phyloP scores from a whole-genome alignment of 1,140 invertebrate species.

The Zeugodacus cucurbitae region DNA sequence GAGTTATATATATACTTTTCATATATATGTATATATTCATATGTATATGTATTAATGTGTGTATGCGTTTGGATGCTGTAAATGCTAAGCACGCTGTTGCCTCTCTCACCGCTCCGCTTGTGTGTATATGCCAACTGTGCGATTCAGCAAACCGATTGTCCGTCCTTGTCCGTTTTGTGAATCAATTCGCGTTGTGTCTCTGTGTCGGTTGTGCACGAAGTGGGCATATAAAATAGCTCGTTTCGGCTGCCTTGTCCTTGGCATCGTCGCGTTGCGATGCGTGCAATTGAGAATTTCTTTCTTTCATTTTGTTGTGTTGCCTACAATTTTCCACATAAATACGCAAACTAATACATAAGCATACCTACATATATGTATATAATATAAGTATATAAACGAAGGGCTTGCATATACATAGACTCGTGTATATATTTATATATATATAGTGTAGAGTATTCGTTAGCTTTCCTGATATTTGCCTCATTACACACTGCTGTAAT shows the following conservation, averaged over 20 bases:
- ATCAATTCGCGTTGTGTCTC: not conserved
- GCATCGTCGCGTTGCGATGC: slow-evolving; percentile 5
- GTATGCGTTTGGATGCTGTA: too few species aligned
- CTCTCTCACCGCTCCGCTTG: not conserved
- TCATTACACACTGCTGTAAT: too few species aligned
- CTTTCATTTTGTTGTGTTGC: not conserved
- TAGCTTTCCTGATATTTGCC: too few species aligned
- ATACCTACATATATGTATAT: not conserved
- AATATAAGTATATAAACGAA: not conserved
- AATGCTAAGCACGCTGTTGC: too few species aligned
- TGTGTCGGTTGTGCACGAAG: not conserved
- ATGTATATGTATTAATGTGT: not conserved
- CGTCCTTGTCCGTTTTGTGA: slow-evolving; percentile 31
- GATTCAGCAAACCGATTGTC: slow-evolving; percentile 4
- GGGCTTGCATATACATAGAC: too few species aligned
- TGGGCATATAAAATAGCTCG: not conserved
- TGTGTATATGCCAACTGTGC: not conserved
- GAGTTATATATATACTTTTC: not conserved
- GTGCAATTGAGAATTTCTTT: slow-evolving; percentile 23
- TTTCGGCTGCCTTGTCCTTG: slow-evolving; percentile 32
- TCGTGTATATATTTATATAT: too few species aligned
- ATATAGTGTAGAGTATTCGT: too few species aligned
- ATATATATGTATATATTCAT: not conserved
- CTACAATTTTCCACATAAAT: slow-evolving; percentile 16
- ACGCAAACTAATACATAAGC: not conserved